A percentile compares a stretch with the other conserved stretches of the same genome.
Evolutionary conservation across 2,797 vertebrate species (phyloP).

Genomic region (Vultur gryphus): DNA sequence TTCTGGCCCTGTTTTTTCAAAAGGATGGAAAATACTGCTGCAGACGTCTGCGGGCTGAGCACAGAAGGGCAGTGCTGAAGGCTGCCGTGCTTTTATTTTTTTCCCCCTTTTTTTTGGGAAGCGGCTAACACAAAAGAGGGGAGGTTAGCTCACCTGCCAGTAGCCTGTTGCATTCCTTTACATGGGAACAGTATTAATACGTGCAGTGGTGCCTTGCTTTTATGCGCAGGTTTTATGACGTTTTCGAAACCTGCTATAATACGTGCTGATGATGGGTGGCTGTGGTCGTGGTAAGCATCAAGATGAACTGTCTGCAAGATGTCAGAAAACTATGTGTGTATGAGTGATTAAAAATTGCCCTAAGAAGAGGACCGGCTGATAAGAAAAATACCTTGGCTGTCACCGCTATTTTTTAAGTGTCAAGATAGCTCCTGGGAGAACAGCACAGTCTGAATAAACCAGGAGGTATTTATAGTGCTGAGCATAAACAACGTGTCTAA

Average conservation of each 20-base stretch:
- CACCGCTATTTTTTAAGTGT: background rate
- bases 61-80: background rate
- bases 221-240: rapidly evolving
- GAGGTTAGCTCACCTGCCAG: background rate
- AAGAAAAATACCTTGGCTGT: constrained; percentile 2
- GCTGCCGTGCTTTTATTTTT: background rate
- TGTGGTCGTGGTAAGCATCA: background rate
- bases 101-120: background rate
- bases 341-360: background rate
- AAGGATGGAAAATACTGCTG: background rate
- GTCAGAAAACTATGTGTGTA: background rate
- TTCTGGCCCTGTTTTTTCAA: background rate
- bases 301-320: background rate
- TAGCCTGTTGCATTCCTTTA: rapidly evolving
- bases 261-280: background rate
- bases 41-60: background rate
- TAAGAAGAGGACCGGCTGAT: background rate
- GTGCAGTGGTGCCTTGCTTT: background rate
- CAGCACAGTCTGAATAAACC: background rate
- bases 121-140: rapidly evolving
- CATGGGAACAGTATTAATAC: rapidly evolving
- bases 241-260: rapidly evolving
- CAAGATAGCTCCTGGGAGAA: background rate
- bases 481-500: background rate
- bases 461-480: background rate